phyloP scores from a whole-genome alignment of 1,140 invertebrate species.

The Aleiodes sp. region DNA sequence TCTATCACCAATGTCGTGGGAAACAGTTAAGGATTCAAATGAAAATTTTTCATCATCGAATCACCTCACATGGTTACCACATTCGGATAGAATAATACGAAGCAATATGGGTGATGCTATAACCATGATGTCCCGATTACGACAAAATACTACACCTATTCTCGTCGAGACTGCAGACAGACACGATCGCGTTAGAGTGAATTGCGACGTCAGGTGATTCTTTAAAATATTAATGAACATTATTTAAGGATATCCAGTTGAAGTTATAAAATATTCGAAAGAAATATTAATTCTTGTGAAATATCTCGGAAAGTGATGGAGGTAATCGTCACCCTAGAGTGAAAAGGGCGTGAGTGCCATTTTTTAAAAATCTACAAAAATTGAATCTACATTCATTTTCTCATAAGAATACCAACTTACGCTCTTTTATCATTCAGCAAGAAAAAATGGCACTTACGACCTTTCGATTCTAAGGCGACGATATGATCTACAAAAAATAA shows the following conservation, averaged over 20 bases:
- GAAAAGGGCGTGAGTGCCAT: too few relatives aligned
- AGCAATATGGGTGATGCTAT: conserved; percentile 66
- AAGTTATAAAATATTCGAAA: not conserved
- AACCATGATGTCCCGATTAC: conserved; percentile 67
- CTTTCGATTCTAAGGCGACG: too few relatives aligned
- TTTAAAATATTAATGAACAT: not conserved
- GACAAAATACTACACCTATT: conserved; percentile 72
- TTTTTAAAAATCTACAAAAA: too few relatives aligned
- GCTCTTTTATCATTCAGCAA: too few relatives aligned
- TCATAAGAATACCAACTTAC: too few relatives aligned
- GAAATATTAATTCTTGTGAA: too few relatives aligned
- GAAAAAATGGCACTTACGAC: too few relatives aligned
- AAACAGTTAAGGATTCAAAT: conserved; percentile 42
- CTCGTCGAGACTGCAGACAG: conserved; percentile 76
- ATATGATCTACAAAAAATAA: too few relatives aligned
- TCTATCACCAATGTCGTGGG: conserved; percentile 74
- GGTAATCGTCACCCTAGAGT: too few relatives aligned
- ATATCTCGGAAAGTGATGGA: too few relatives aligned
- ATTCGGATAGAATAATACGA: conserved; percentile 52
- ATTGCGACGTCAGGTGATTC: conserved; percentile 70
- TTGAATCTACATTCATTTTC: too few relatives aligned
- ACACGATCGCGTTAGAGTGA: conserved; percentile 69
- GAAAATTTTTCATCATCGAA: conserved; percentile 62
- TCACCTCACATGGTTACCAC: conserved; percentile 71
- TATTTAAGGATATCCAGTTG: not conserved